A percentile compares a stretch with the other conserved stretches of the same genome.
Evolutionary conservation across 2,797 vertebrate species (phyloP).

Genomic region (Typhlichthys subterraneus): DNA sequence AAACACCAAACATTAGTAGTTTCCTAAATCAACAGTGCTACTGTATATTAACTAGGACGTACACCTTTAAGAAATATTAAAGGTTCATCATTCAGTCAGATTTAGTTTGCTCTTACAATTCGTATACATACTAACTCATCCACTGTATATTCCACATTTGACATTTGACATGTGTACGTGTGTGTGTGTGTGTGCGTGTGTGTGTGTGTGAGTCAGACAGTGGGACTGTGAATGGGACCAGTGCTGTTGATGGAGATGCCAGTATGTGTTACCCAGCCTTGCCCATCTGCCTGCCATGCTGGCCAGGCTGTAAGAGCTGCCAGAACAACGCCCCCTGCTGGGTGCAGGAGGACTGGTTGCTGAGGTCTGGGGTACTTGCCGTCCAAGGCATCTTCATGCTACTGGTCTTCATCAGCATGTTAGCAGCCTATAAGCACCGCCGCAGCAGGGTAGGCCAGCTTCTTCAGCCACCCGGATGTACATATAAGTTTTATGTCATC

Average conservation of each 20-base stretch:
- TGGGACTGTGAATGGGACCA: conserved; percentile 45
- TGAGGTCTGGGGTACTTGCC: conserved; percentile 80
- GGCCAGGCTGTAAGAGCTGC: conserved; percentile 84
- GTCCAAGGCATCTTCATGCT: conserved; percentile 89
- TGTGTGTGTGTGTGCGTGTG: neutral
- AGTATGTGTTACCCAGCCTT: conserved; percentile 63
- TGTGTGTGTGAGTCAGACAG: conserved; percentile 44
- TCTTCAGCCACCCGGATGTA: neutral
- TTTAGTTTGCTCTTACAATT: too few species aligned
- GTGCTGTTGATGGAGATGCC: conserved; percentile 5
- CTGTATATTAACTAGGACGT: too few species aligned
- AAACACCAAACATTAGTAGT: too few species aligned
- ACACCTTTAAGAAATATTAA: too few species aligned
- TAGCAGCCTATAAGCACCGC: conserved; percentile 84
- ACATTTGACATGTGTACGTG: neutral
- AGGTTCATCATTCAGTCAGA: too few species aligned
- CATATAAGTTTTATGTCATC: too few species aligned
- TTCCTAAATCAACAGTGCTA: too few species aligned
- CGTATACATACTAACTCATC: too few species aligned
- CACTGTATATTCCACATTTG: too few species aligned
- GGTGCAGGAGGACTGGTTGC: conserved; percentile 80
- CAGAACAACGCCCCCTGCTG: conserved; percentile 83
- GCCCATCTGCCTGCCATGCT: conserved; percentile 85
- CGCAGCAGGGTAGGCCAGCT: conserved; percentile 79
- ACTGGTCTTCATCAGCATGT: conserved; percentile 91